Percentiles rank a stretch among this genome's conserved stretches.
Conservation (phyloP, 2,113 vertebrate genomes). For the Myrmecobius fasciatus region DNA sequence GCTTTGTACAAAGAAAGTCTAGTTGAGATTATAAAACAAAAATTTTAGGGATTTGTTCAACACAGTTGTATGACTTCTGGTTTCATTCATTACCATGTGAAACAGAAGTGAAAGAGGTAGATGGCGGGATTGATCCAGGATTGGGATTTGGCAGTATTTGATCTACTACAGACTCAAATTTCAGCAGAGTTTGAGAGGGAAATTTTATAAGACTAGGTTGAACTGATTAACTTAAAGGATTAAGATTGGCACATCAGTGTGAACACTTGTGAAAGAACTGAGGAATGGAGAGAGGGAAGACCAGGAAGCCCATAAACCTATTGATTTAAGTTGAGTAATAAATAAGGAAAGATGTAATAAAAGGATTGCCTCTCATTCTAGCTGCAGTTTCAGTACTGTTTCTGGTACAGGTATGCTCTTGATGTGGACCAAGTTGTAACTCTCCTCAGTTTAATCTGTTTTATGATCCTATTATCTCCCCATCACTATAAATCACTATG, state of each 20-base stretch:
- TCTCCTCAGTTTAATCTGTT: background rate
- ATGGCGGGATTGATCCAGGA: background rate
- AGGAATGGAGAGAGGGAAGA: background rate
- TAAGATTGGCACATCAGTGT: background rate
- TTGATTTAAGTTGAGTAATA: background rate
- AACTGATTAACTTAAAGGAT: background rate
- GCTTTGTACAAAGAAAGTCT: background rate
- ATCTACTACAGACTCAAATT: background rate
- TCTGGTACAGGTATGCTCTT: background rate
- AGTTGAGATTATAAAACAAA: background rate
- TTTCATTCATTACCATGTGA: background rate
- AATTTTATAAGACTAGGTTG: background rate
- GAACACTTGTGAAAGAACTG: background rate
- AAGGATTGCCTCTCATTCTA: background rate
- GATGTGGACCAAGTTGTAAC: background rate
- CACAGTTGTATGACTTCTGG: background rate
- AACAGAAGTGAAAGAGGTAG: background rate
- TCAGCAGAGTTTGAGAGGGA: background rate
- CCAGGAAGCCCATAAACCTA: background rate
- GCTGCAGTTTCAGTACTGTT: background rate
- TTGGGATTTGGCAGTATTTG: background rate
- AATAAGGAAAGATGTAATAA: too few relatives aligned
- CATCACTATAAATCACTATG: background rate
- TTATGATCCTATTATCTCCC: background rate
- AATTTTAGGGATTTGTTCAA: background rate